A percentile compares a stretch with the other conserved stretches of the same genome.
These are phyloP conservation scores for Ophonus ardosiacus DNA, from an alignment of 2,888 invertebrate genomes.

Conservation along the genomic window DNA sequence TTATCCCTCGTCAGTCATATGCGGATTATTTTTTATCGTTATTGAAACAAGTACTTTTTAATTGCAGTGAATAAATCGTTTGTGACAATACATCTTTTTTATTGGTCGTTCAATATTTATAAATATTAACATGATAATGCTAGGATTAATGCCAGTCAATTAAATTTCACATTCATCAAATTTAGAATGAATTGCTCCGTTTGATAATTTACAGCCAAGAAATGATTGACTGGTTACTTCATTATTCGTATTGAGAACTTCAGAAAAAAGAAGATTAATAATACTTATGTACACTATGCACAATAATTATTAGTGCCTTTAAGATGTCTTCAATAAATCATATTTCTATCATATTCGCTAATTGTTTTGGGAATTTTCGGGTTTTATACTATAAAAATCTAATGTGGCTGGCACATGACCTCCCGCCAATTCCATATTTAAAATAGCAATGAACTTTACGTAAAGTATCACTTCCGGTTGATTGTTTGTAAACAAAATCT, in stretches of 20 bases:
- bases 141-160: constrained; percentile 43
- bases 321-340: no score
- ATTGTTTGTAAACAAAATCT: no score
- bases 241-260: background rate
- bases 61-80: constrained; percentile 29
- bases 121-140: constrained; percentile 43
- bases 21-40: constrained; percentile 26
- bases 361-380: no score
- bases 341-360: no score
- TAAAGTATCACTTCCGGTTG: no score
- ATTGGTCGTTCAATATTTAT: constrained; percentile 20
- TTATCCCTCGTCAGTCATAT: constrained; percentile 5
- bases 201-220: constrained; percentile 1
- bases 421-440: no score
- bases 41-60: constrained; percentile 26
- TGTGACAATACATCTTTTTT: constrained; percentile 29
- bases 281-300: no score
- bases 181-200: background rate
- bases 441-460: no score
- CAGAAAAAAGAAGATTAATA: no score
- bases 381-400: no score
- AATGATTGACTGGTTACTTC: background rate
- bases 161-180: constrained; percentile 36
- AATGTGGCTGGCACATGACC: no score
- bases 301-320: no score